phyloP scores from a whole-genome alignment of 1,140 invertebrate species.

The Microplitis demolitor region DNA sequence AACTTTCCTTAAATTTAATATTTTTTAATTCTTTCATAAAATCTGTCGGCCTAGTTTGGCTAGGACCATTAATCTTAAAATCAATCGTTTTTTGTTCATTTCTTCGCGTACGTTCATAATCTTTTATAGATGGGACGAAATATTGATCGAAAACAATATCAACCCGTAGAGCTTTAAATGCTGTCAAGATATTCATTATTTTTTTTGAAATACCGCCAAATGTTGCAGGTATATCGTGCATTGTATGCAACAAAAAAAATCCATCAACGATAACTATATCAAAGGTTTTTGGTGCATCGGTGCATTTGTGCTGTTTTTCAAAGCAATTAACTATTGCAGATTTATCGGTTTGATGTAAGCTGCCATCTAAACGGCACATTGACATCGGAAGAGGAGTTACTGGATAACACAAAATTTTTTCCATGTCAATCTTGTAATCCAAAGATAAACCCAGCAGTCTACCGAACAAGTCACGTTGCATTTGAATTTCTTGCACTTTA shows the following conservation, averaged over 20 bases:
- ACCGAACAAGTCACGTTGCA: constrained; percentile 41
- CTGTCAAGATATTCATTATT: constrained; percentile 23
- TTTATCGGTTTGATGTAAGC: constrained; percentile 45
- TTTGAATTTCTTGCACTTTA: constrained; percentile 27
- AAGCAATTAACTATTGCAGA: constrained; percentile 36
- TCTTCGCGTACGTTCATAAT: constrained; percentile 29
- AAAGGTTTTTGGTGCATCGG: constrained; percentile 2
- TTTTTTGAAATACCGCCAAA: constrained; percentile 38
- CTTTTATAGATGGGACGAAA: constrained; percentile 35
- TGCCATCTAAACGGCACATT: constrained; percentile 46
- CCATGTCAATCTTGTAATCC: constrained; percentile 10
- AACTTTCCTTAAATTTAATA: constrained; percentile 41
- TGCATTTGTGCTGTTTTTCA: constrained; percentile 28
- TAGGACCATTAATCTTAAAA: constrained; percentile 26
- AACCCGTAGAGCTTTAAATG: constrained; percentile 20
- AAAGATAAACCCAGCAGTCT: constrained; percentile 6
- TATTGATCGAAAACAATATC: constrained; percentile 36
- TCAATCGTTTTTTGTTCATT: background rate
- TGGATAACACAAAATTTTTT: constrained; percentile 28
- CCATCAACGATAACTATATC: constrained; percentile 35
- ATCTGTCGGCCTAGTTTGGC: constrained; percentile 35
- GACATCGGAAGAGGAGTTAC: constrained; percentile 39
- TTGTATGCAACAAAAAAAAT: constrained; percentile 33
- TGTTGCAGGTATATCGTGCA: constrained; percentile 33
- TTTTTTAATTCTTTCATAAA: constrained; percentile 42